phyloP scores from a whole-genome alignment of 2,888 invertebrate species.

The Elmis aenea region DNA sequence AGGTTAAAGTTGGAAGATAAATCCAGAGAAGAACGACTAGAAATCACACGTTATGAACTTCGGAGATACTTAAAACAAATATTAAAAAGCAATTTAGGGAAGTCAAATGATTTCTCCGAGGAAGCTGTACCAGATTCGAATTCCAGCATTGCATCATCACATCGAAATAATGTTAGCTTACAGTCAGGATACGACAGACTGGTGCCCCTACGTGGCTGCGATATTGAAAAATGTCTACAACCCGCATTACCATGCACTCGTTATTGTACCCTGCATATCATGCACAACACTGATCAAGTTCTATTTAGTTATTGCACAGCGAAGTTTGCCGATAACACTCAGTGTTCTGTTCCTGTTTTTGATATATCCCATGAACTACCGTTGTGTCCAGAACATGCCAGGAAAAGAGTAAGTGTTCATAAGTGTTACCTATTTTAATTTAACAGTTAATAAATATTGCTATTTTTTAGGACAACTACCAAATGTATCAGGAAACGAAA shows the following conservation, averaged over 20 bases:
- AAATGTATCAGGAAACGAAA: slow-evolving; percentile 69
- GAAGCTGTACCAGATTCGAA: slow-evolving; percentile 4
- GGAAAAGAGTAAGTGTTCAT: slow-evolving; percentile 59
- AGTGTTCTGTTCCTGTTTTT: slow-evolving; percentile 74
- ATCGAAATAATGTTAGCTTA: slow-evolving; percentile 5
- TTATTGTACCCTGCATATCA: slow-evolving; percentile 80
- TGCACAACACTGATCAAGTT: slow-evolving; percentile 74
- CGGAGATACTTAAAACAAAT: slow-evolving; percentile 42
- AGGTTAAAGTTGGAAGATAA: slow-evolving; percentile 44
- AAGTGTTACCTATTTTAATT: slow-evolving; percentile 5
- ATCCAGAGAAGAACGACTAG: slow-evolving; percentile 44
- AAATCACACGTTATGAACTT: slow-evolving; percentile 45
- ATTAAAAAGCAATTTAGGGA: slow-evolving; percentile 46
- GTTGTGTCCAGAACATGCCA: slow-evolving; percentile 79
- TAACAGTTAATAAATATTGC: not conserved
- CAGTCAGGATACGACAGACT: slow-evolving; percentile 25
- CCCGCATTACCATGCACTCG: slow-evolving; percentile 70
- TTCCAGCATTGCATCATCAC: slow-evolving; percentile 1
- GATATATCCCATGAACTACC: slow-evolving; percentile 77
- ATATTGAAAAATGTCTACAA: slow-evolving; percentile 36
- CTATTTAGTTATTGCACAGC: slow-evolving; percentile 73
- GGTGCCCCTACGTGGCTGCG: slow-evolving; percentile 23
- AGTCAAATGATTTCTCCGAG: slow-evolving; percentile 34
- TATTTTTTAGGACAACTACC: slow-evolving; percentile 73
- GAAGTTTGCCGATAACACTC: slow-evolving; percentile 72